Evolutionary conservation across 2,113 vertebrate species (phyloP).

Genomic region (Callospermophilus lateralis): DNA sequence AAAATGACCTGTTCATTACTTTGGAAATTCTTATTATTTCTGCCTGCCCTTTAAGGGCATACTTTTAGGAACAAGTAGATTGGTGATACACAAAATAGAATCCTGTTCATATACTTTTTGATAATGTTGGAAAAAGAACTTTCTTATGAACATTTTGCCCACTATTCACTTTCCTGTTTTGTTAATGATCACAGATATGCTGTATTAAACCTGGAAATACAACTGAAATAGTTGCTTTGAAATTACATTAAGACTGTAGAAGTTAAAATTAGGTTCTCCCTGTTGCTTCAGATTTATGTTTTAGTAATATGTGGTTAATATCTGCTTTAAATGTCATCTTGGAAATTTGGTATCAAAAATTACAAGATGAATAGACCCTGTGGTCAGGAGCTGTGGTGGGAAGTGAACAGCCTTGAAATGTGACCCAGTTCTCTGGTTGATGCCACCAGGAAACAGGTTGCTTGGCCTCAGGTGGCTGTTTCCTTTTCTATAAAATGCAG

Average conservation of each 20-base stretch:
- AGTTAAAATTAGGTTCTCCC: background rate
- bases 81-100: background rate
- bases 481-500: background rate
- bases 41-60: background rate
- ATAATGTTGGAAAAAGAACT: background rate
- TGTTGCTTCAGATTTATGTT: background rate
- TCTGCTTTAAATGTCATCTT: background rate
- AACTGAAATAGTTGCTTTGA: background rate
- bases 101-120: background rate
- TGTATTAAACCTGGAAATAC: background rate
- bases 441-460: background rate
- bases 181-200: background rate
- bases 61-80: background rate
- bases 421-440: background rate
- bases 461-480: background rate
- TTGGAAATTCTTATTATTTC: background rate
- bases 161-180: background rate
- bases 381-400: background rate
- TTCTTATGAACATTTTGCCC: background rate
- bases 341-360: background rate
- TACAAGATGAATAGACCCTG: background rate
- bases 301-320: background rate
- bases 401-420: background rate
- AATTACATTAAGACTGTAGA: background rate
- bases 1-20: background rate